Base-by-base conservation (phyloP, 2,797 vertebrate genomes). In the Tragopan temminckii region DNA sequence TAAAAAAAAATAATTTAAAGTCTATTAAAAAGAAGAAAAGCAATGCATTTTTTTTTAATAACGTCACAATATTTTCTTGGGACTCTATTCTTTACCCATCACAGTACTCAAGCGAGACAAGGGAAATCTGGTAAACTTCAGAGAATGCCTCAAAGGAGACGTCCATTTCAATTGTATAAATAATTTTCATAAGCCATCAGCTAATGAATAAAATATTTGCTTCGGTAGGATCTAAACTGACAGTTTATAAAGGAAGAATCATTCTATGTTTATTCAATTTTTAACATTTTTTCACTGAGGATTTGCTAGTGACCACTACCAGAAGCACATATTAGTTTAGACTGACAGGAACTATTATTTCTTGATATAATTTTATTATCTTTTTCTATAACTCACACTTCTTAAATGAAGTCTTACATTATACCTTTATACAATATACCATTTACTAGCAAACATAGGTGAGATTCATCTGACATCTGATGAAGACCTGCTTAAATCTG, bases 1-100 rank as follows among this genome's bases (percentile, higher is more conserved):
- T 99, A 92, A 40, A 97, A 97, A 97, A 98, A 89, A 40, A 67
- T 8, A 96, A 76, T 92, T 91, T 83, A 17, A 86, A 80, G 35
- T 20, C 6, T 80, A 76, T 76, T 45, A 83, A 70, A 53, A 7
- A 5, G 16, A 52, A 52, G 36, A 64, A 3, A 80, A 71, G 12
- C 2, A 25, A 15, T 24, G 4, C 2, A 25, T 20, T 6, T 5
- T 16, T 29, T 71, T 76, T 53, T 46, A 13, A 42, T 17, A 63
- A 27, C 25, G 55, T 14, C 25, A 42, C 1, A 16, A 35, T 31
- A 9, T 35, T 78, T 64, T 13, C 36, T 17, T 20, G 8, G 18
- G 9, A 14, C 24, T 29, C 11, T 35, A 38, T 9, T 52, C 9
- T 31, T 80, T 66, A 18, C 7, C 87, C 19, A 24, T 75, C 19